phyloP scores from a whole-genome alignment of 2,888 invertebrate genomes.

The Danaus chrysippus region DNA sequence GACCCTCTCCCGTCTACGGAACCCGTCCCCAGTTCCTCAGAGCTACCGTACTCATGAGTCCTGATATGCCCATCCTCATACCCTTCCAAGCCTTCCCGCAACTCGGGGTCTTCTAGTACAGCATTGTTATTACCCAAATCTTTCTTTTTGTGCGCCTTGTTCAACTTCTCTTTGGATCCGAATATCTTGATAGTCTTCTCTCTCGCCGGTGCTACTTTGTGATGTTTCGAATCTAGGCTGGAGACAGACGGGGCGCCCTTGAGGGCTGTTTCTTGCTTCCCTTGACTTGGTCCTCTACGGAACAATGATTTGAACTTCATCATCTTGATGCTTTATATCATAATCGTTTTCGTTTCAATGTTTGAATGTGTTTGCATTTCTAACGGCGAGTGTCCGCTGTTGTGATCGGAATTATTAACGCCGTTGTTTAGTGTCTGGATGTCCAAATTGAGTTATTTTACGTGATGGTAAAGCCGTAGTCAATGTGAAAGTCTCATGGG shows the following conservation, averaged over 20 bases:
- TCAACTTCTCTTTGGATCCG: slow-evolving; percentile 75
- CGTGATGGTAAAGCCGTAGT: not conserved
- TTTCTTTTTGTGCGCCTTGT: slow-evolving; percentile 69
- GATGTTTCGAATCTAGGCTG: slow-evolving; percentile 81
- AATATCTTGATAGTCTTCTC: slow-evolving; percentile 74
- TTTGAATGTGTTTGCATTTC: slow-evolving; percentile 50
- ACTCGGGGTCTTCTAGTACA: slow-evolving; percentile 71
- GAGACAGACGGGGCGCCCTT: slow-evolving; percentile 82
- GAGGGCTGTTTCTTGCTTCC: slow-evolving; percentile 74
- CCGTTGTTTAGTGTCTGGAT: slow-evolving; percentile 30
- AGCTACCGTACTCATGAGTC: slow-evolving; percentile 65
- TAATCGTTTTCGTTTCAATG: slow-evolving; percentile 67
- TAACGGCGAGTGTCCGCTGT: slow-evolving; percentile 35
- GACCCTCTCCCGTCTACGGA: slow-evolving; percentile 68
- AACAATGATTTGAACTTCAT: slow-evolving; percentile 95
- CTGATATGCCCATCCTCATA: slow-evolving; percentile 60
- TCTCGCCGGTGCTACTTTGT: slow-evolving; percentile 71
- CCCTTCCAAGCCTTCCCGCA: slow-evolving; percentile 56
- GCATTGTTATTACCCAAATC: slow-evolving; percentile 74
- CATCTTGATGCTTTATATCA: slow-evolving; percentile 80
- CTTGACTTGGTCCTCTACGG: slow-evolving; percentile 88
- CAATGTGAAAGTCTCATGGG: slow-evolving; percentile 1
- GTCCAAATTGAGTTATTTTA: slow-evolving; percentile 13
- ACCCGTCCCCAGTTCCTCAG: slow-evolving; percentile 60
- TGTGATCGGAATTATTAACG: slow-evolving; percentile 37